Base-by-base conservation (phyloP, 2,797 vertebrate genomes). In the Oryzias sinensis region DNA sequence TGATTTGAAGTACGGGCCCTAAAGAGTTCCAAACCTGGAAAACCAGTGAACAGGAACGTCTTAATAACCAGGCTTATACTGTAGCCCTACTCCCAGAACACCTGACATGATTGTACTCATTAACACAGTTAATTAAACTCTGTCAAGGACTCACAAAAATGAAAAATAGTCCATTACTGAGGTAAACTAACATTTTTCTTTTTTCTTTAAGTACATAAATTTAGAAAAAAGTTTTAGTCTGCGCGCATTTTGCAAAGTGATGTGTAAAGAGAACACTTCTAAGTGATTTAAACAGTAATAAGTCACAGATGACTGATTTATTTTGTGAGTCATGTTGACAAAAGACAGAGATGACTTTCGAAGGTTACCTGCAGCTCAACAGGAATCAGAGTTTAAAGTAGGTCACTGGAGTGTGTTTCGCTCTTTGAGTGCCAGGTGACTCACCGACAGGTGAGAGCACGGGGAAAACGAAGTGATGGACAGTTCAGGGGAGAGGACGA, bases 41-140 rank as follows among this genome's bases (percentile, higher is more conserved):
- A 83, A 65, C 50, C 74, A 79, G 43, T 65, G 58, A 72, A 60
- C 56, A 60, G 66, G 77, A 80, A 74, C 59, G 7, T 49, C 52
- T 60, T 64, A 72, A 59, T 82, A 66, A 79, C 78, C 58, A 59
- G 53, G 72, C 58, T 68, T 57, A 61, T 50, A 70, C 62, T 70
- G 63, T 46, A 53, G 52, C 57, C 73, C 25, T 62, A 65, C 64
- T 86, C 74, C 77, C 80, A 27, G 61, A 77, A 77, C 72, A 82
- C 68, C 72, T 78, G 59, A 79, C 59, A 71, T 76, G 79, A 76
- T 86, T 83, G 80, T 63, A 77, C 60, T 49, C 33, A 79, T 82
- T 77, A 82, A 61, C 67, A 71, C 69, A 77, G 70, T 79, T 82
- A 79, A 79, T 83, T 86, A 83, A 71, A 53, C 59, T 24, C 56